Conservation (phyloP, 2,888 invertebrate genomes). For the Eilema sororculum region DNA sequence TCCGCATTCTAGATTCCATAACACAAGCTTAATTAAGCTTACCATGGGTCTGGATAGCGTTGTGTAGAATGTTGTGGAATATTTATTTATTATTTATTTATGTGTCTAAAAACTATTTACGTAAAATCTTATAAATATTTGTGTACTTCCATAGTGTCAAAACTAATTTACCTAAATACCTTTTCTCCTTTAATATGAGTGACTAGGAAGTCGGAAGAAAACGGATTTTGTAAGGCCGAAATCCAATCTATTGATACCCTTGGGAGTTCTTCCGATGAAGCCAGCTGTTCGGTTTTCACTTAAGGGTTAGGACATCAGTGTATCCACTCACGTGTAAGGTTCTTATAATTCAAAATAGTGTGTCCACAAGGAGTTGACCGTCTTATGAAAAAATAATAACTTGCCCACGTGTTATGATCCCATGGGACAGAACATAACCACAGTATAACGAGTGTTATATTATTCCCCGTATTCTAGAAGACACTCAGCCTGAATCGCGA, state of each 20-base stretch:
- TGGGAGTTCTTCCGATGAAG: not conserved
- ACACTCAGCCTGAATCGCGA: no score
- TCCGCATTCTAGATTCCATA: no score
- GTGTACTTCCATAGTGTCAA: no score
- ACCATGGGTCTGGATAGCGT: no score
- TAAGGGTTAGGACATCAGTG: not conserved
- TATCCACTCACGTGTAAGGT: not conserved
- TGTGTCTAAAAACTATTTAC: no score
- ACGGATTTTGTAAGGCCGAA: not conserved
- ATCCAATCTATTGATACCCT: not conserved
- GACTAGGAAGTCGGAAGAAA: no score
- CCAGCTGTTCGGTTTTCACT: not conserved
- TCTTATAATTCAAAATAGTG: not conserved
- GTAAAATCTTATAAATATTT: no score
- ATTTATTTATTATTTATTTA: no score
- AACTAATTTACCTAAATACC: not conserved
- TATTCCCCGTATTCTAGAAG: no score
- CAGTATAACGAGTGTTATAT: no score
- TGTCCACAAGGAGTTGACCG: not conserved
- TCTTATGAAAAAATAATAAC: conserved; percentile 3
- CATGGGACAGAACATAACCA: not conserved
- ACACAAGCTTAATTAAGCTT: no score
- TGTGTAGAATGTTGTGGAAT: no score
- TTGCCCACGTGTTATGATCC: not conserved
- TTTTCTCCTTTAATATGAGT: not conserved